Evolutionary conservation across 1,140 invertebrate genomes (phyloP).

Genomic region (Drosophila insularis): DNA sequence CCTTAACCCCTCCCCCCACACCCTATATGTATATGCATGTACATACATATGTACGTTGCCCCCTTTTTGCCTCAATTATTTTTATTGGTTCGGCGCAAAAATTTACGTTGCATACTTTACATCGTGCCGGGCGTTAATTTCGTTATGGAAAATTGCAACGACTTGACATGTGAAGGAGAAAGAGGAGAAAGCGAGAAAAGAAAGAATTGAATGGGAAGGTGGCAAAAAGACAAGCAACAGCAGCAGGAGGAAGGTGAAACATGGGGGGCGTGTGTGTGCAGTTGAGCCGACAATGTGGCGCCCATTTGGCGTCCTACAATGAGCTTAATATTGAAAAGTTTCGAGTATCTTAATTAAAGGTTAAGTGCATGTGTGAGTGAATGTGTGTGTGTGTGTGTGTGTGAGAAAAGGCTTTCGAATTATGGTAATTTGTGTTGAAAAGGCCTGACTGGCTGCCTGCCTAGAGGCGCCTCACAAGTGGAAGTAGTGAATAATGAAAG

Average conservation of each 20-base stretch:
- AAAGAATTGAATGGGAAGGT: neutral
- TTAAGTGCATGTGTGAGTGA: conserved; percentile 68
- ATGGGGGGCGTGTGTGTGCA: conserved; percentile 34
- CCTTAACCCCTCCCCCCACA: neutral
- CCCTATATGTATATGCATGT: too few species aligned
- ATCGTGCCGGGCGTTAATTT: conserved; percentile 65
- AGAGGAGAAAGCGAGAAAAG: conserved; percentile 7
- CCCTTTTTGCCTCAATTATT: conserved; percentile 70
- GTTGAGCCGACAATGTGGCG: conserved; percentile 56
- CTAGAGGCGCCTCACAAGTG: conserved; percentile 5
- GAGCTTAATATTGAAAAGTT: conserved; percentile 75
- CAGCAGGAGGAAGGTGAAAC: conserved; percentile 17
- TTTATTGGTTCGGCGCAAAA: conserved; percentile 75
- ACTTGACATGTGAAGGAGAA: conserved; percentile 54
- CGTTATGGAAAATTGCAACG: conserved; percentile 74
- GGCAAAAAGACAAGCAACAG: neutral
- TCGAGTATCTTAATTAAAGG: conserved; percentile 79
- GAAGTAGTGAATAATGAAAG: conserved; percentile 34
- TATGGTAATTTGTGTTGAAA: conserved; percentile 63
- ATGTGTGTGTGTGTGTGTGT: conserved; percentile 64
- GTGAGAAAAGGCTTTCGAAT: conserved; percentile 54
- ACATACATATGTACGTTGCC: neutral
- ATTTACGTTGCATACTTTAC: conserved; percentile 77
- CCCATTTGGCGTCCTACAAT: conserved; percentile 53
- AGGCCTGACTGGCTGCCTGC: conserved; percentile 16